A percentile compares a stretch with the other conserved stretches of the same genome.
phyloP scores from a whole-genome alignment of 2,888 invertebrate species.

The Tetragonisca angustula region DNA sequence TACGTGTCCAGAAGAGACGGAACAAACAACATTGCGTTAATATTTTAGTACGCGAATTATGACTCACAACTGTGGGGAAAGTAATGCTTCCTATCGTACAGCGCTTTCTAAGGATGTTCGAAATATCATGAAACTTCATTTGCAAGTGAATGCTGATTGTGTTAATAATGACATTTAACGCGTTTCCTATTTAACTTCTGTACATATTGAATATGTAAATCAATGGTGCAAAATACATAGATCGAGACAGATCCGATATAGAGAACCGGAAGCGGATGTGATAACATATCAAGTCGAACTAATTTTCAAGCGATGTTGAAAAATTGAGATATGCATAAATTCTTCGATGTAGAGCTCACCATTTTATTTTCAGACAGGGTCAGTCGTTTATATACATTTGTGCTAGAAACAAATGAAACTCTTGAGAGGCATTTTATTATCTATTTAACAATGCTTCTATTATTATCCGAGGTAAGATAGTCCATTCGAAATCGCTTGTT shows the following conservation, averaged over 20 bases:
- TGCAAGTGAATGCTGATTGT: not conserved
- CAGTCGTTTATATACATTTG: constrained; percentile 19
- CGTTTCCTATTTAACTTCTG: not conserved
- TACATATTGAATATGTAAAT: not conserved
- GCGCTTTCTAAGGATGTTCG: constrained; percentile 15
- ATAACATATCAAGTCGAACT: constrained; percentile 31
- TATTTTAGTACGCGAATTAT: constrained; percentile 46
- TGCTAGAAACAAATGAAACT: not conserved
- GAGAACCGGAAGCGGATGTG: constrained; percentile 51
- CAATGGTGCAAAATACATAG: constrained; percentile 2
- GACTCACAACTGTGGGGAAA: constrained; percentile 41
- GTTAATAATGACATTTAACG: not conserved
- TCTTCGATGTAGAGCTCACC: constrained; percentile 34
- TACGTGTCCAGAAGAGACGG: not conserved
- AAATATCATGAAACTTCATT: constrained; percentile 14
- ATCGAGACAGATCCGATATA: constrained; percentile 34
- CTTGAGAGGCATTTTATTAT: constrained; percentile 11
- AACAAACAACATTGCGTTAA: constrained; percentile 25
- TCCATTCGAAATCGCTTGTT: not conserved
- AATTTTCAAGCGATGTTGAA: constrained; percentile 22
- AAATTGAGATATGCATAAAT: constrained; percentile 34
- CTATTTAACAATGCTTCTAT: not conserved
- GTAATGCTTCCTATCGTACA: constrained; percentile 18
- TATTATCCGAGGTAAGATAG: not conserved
- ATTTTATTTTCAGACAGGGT: constrained; percentile 41